Conservation (phyloP, 2,888 invertebrate genomes). For the Blastobasis lacticolella region DNA sequence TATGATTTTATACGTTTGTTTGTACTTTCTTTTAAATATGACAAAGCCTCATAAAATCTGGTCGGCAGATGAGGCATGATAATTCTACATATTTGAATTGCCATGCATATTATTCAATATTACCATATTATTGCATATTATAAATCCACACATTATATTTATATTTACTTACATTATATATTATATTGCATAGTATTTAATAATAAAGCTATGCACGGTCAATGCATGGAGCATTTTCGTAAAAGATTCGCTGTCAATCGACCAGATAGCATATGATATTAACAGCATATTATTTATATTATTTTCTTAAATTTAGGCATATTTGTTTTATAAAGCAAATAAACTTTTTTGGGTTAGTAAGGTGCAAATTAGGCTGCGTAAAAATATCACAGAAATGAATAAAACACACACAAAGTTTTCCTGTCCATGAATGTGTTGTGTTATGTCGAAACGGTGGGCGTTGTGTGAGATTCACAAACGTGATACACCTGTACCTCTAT, state of each 20-base stretch:
- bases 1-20: slow-evolving; percentile 7
- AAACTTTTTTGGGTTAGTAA: slow-evolving; percentile 49
- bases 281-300: no score
- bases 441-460: slow-evolving; percentile 21
- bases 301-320: no score
- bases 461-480: no score
- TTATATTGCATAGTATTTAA: background rate
- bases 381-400: slow-evolving; percentile 23
- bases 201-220: background rate
- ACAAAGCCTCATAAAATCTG: slow-evolving; percentile 16
- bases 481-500: no score
- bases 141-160: slow-evolving; percentile 1
- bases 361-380: slow-evolving; percentile 37
- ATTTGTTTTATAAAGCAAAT: slow-evolving; percentile 11
- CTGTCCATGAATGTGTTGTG: slow-evolving; percentile 68
- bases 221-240: background rate
- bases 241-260: background rate
- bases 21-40: background rate
- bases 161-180: background rate
- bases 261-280: background rate
- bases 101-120: slow-evolving; percentile 3
- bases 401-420: slow-evolving; percentile 32
- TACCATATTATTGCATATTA: background rate
- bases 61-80: slow-evolving; percentile 34
- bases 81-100: slow-evolving; percentile 3